Evolutionary conservation across 2,888 invertebrate genomes (phyloP), one percentile per base, ranked within the genome.

Genomic region (Eupithecia pulchellata): DNA sequence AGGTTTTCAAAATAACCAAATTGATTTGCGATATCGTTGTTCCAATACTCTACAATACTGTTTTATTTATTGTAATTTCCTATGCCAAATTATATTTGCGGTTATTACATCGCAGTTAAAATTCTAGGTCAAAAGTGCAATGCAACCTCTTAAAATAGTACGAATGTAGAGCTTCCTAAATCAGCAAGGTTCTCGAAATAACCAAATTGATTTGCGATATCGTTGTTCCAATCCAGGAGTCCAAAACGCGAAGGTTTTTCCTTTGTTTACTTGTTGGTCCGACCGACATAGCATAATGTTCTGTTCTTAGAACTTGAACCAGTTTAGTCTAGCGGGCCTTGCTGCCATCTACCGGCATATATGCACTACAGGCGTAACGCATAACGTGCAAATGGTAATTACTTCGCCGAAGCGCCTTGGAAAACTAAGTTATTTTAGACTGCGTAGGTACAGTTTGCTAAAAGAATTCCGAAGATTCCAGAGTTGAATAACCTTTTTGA

Each of bases 401-500:
- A 66, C 39, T 66, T 67, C 47, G 42, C 58, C 20, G 66, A 58
- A 66, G 30, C 66, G 69, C 66, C 64, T 72, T 39, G 29, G 58
- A 65, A 72, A 64, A 69, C 60, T 60, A 30, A 60, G 29, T 60
- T 32, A 60, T n/a, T 36, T 30, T 34, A 32, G 9, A 30, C 42
- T 29, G 36, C 61, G 27, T 27, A n/a, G n/a, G n/a, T n/a, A 65
- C 27, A 20, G 25, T 63, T 69, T 72, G 66, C 69, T 58, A 52
- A 66, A 47, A 68, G 60, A 64, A 63, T 68, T 29, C 34, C 61
- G 61, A 67, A 52, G 55, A 62, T 11, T 9, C 58, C 20, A 55
- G 20, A 72, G 71, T 65, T 72, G 39, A 71, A 61, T 68, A 63
- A 72, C 68, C 68, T 42, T 63, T 68, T 65, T 60, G 27, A 29